Base-by-base conservation (phyloP, 2,797 vertebrate genomes). In the Artibeus lituratus region DNA sequence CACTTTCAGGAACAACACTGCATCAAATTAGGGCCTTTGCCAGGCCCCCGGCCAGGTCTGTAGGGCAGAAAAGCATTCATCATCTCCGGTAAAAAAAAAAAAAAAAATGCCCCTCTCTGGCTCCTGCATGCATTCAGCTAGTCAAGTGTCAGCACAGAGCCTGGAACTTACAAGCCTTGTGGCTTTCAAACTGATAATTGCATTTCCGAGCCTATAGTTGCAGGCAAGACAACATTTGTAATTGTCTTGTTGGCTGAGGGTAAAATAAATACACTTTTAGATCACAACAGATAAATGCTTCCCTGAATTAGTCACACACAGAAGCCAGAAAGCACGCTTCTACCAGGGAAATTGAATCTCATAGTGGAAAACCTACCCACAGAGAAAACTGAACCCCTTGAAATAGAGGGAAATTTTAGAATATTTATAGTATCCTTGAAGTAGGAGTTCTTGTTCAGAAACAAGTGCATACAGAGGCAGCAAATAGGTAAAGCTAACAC, bases 261-360 rank as follows among this genome's bases (percentile, higher is more conserved):
- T 95, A 94, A 96, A 96, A 97, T 97, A 97, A 96, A 97, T 81
- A 95, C 92, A 83, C 95, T 91, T 96, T 97, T 91, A 97, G 95
- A 97, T 97, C 70, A 62, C 92, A 94, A 95, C 74, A 94, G 97
- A 97, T 97, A 97, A 94, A 78, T 4, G 29, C 82, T 53, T 86
- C 57, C 55, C 88, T 90, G 95, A 96, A 97, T 97, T 91, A 95
- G 96, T 97, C 95, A 96, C 85, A 89, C n/a, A 14, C 0, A 3
- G 90, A 95, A 65, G 14, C 77, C 78, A 59, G 70, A 80, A 92
- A 92, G 83, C 77, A 62, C 24, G 24, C 32, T 90, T 70, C 73
- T 92, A 26, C 74, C 51, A 37, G 73, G 44, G 78, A 97, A 95
- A 96, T 44, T 55, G 90, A 76, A 95, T 80, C 92, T 82, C 62